phyloP scores from a whole-genome alignment of 2,113 vertebrate genomes.

The Gambusia holbrooki region DNA sequence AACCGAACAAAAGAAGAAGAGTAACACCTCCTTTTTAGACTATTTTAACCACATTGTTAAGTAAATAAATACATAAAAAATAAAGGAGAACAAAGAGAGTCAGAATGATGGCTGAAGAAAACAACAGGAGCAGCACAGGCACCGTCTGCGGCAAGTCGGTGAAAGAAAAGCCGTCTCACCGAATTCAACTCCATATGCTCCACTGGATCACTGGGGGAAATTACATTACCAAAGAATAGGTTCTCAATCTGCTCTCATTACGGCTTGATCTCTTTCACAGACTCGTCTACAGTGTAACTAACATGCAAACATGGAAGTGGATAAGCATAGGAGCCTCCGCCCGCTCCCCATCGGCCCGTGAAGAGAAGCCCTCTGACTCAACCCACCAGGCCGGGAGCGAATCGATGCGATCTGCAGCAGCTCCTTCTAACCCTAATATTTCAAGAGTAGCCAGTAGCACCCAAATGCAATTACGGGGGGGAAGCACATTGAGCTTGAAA shows the following conservation, averaged over 20 bases:
- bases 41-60: neutral
- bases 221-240: slow-evolving; percentile 22
- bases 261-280: slow-evolving; percentile 15
- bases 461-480: slow-evolving; percentile 48
- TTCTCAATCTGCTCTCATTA: slow-evolving; percentile 32
- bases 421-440: slow-evolving; percentile 16
- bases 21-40: neutral
- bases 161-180: slow-evolving; percentile 25
- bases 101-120: slow-evolving; percentile 9
- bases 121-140: neutral
- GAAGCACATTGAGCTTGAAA: slow-evolving; percentile 13
- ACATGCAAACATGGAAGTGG: slow-evolving; percentile 4
- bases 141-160: slow-evolving; percentile 3
- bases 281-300: slow-evolving; percentile 29
- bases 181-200: slow-evolving; percentile 15
- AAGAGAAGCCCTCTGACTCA: slow-evolving; percentile 27
- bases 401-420: slow-evolving; percentile 37
- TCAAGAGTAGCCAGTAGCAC: slow-evolving; percentile 16
- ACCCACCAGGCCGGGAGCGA: slow-evolving; percentile 11
- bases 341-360: slow-evolving; percentile 9
- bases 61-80: neutral
- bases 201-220: slow-evolving; percentile 16
- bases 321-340: neutral
- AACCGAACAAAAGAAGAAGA: neutral
- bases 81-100: neutral